Conservation (phyloP, 2,797 vertebrate genomes). For the Pogoniulus pusillus region DNA sequence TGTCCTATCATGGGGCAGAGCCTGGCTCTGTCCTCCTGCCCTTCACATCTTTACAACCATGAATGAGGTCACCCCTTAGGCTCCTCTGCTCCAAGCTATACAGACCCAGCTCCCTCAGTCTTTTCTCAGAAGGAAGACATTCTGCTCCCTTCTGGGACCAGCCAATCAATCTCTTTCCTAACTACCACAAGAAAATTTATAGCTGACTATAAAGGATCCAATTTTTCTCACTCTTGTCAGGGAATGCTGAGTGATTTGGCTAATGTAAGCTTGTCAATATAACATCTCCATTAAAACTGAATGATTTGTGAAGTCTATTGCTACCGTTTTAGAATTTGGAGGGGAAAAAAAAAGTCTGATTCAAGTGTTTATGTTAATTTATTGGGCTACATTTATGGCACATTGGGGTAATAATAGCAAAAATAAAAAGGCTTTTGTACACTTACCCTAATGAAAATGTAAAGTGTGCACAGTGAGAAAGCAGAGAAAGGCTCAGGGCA, state of each 20-base stretch:
- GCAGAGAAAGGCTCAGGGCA: not conserved
- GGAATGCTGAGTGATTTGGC: conserved; percentile 13
- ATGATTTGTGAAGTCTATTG: not conserved
- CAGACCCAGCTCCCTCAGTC: too few relatives aligned
- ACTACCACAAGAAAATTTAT: conserved; percentile 6
- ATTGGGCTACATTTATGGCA: not conserved
- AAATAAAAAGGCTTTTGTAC: not conserved
- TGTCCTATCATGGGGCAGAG: too few relatives aligned
- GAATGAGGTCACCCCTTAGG: too few relatives aligned
- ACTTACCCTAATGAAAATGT: not conserved
- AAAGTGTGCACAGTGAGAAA: not conserved
- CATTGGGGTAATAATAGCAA: not conserved
- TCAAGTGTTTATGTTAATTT: not conserved
- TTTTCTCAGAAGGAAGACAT: too few relatives aligned
- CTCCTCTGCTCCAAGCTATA: too few relatives aligned
- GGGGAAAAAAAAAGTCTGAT: not conserved
- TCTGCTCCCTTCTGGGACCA: not conserved
- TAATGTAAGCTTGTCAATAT: conserved; percentile 9
- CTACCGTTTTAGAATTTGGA: not conserved
- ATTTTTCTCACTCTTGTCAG: conserved; percentile 30
- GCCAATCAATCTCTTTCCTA: conserved; percentile 4
- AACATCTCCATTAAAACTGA: not conserved
- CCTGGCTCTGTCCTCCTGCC: too few relatives aligned
- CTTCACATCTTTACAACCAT: too few relatives aligned
- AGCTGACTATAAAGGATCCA: conserved; percentile 6